phyloP scores from a whole-genome alignment of 2,888 invertebrate genomes.

The Nysson spinosus region DNA sequence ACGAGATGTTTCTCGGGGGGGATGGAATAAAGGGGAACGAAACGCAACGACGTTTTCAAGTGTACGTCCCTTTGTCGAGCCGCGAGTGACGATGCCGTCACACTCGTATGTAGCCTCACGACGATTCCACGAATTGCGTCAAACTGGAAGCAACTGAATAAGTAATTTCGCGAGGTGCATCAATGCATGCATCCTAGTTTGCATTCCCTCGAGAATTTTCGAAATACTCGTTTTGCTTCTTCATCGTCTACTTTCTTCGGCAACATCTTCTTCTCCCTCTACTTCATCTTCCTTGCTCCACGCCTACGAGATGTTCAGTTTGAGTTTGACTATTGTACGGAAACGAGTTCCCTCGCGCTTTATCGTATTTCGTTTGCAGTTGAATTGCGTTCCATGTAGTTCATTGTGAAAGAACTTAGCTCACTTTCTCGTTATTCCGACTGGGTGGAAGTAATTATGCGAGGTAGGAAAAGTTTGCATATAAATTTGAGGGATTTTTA shows the following conservation, averaged over 20 bases:
- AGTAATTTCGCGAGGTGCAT: slow-evolving; percentile 20
- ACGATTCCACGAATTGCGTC: neutral
- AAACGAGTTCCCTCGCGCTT: neutral
- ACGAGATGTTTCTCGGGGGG: neutral
- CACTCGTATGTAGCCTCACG: too few species aligned
- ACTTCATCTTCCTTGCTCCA: too few species aligned
- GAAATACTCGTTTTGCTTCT: neutral
- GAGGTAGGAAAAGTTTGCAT: neutral
- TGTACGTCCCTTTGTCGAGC: neutral
- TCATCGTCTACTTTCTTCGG: too few species aligned
- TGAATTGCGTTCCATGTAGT: neutral
- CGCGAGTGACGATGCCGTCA: too few species aligned
- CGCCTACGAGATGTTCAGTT: neutral
- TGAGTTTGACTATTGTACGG: neutral
- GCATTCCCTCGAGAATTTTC: slow-evolving; percentile 3
- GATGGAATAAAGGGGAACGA: neutral
- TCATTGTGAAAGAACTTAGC: neutral
- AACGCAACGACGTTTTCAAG: slow-evolving; percentile 1
- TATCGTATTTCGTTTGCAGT: neutral
- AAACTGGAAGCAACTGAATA: slow-evolving; percentile 10
- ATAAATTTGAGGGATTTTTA: neutral
- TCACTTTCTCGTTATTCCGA: neutral
- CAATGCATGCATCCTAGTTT: slow-evolving; percentile 4
- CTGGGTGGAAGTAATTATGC: too few species aligned
- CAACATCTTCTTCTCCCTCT: too few species aligned